Percentiles rank a stretch among this genome's conserved stretches.
phyloP scores from a whole-genome alignment of 2,113 vertebrate species.

The Macquaria ambigua region DNA sequence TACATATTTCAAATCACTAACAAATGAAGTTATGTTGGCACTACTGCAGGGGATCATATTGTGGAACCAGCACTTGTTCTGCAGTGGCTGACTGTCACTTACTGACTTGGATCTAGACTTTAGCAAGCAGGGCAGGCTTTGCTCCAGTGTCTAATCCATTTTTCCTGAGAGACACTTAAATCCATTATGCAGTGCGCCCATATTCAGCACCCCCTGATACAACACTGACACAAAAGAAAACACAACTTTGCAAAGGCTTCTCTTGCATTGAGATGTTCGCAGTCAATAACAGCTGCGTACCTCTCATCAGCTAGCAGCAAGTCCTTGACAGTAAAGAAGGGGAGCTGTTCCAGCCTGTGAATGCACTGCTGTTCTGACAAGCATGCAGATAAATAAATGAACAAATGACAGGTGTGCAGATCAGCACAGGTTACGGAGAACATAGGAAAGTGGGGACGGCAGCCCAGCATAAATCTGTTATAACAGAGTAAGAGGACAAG shows the following conservation, averaged over 20 bases:
- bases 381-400: conserved; percentile 14
- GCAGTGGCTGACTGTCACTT: conserved; percentile 37
- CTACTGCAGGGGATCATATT: conserved; percentile 10
- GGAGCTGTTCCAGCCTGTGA: conserved; percentile 12
- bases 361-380: conserved; percentile 8
- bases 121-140: conserved; percentile 47
- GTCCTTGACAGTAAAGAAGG: conserved; percentile 35
- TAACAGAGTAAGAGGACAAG: conserved; percentile 36
- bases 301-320: conserved; percentile 35
- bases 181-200: conserved; percentile 56
- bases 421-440: conserved; percentile 21
- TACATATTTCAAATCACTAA: conserved; percentile 1
- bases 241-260: conserved; percentile 40
- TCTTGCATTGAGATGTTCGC: conserved; percentile 6
- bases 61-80: conserved; percentile 22
- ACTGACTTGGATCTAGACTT: conserved; percentile 45
- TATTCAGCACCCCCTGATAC: conserved; percentile 43
- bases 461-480: conserved; percentile 10
- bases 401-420: conserved; percentile 24
- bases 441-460: not conserved
- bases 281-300: conserved; percentile 17
- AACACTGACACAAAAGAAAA: conserved; percentile 39
- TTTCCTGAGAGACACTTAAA: conserved; percentile 63
- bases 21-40: not conserved
- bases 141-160: conserved; percentile 64